Conservation (phyloP, 2,113 vertebrate genomes). For the Hippocampus guttulatus region DNA sequence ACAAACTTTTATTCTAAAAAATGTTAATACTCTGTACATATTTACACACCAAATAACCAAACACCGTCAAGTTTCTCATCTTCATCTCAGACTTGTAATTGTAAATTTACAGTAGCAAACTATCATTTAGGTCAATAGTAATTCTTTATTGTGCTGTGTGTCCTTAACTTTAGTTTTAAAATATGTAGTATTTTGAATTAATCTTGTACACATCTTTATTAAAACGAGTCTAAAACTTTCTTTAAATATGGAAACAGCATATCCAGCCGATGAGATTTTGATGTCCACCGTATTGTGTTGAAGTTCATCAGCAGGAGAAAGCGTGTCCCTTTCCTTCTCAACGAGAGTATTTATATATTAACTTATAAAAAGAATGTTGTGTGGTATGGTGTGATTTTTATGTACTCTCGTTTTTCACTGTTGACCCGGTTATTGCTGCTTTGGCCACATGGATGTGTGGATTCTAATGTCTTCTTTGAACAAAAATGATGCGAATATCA, state of each 20-base stretch:
- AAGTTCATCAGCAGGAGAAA: too few relatives aligned
- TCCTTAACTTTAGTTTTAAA: slow-evolving; percentile 21
- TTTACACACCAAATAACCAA: slow-evolving; percentile 43
- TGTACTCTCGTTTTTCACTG: neutral
- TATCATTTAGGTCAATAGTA: neutral
- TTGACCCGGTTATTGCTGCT: neutral
- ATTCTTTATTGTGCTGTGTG: slow-evolving; percentile 6
- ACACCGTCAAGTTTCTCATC: slow-evolving; percentile 34
- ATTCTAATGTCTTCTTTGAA: too few relatives aligned
- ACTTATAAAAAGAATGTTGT: neutral
- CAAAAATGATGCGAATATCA: too few relatives aligned
- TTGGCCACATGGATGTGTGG: neutral
- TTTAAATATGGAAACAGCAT: neutral
- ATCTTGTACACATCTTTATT: neutral
- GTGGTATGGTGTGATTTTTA: neutral
- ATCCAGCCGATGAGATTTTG: neutral
- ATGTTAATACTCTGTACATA: slow-evolving; percentile 38
- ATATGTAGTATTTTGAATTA: neutral
- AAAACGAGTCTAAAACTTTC: neutral
- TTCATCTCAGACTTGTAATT: slow-evolving; percentile 49
- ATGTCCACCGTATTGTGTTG: neutral
- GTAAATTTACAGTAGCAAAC: slow-evolving; percentile 39
- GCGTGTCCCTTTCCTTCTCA: neutral
- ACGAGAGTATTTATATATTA: neutral
- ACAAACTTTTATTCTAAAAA: slow-evolving; percentile 11